phyloP scores from a whole-genome alignment of 2,113 vertebrate species.

The Macquaria ambigua region DNA sequence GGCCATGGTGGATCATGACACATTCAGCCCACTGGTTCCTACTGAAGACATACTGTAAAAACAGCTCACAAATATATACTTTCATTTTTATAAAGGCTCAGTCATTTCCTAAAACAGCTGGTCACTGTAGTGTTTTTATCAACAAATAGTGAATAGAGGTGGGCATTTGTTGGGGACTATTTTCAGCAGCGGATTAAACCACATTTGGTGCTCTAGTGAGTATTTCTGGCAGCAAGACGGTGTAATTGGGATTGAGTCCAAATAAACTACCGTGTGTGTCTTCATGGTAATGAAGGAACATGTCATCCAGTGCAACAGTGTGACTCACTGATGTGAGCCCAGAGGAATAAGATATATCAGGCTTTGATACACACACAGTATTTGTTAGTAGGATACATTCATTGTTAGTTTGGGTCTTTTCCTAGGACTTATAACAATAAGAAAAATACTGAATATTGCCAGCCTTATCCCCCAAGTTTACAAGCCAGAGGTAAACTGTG shows the following conservation, averaged over 20 bases:
- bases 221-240: too few relatives aligned
- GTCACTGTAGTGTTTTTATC: background rate
- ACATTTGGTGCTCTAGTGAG: background rate
- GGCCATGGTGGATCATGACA: too few relatives aligned
- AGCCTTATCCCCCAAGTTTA: background rate
- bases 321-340: background rate
- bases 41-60: background rate
- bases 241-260: background rate
- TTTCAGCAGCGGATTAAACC: background rate
- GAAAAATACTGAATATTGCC: background rate
- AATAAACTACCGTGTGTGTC: background rate
- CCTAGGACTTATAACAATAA: too few relatives aligned
- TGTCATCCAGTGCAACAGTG: background rate
- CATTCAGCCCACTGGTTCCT: background rate
- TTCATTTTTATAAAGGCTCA: background rate
- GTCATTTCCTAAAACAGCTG: background rate
- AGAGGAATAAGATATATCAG: background rate
- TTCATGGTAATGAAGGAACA: background rate
- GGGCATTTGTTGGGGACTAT: background rate
- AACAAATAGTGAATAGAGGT: too few relatives aligned
- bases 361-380: too few relatives aligned
- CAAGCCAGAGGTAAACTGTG: background rate
- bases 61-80: background rate
- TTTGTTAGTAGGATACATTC: background rate
- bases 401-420: background rate